Conservation (phyloP, 2,888 invertebrate species). For the Andricus quercusramuli region DNA sequence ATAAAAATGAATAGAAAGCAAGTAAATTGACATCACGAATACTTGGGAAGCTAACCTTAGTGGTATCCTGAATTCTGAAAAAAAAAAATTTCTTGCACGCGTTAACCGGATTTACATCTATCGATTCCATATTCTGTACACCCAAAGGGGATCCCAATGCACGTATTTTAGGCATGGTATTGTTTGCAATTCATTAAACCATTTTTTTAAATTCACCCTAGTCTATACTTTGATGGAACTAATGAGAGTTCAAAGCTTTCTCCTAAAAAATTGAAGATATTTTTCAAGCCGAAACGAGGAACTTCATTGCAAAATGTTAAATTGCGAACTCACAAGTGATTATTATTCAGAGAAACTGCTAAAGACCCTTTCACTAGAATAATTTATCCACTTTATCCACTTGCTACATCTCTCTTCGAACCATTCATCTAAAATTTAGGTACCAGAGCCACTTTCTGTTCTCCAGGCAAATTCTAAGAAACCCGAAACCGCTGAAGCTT, state of each 20-base stretch:
- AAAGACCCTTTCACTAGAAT: neutral
- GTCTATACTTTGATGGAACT: too few relatives aligned
- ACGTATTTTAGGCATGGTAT: too few relatives aligned
- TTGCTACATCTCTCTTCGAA: constrained; percentile 1
- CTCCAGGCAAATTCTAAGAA: neutral
- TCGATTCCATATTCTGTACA: too few relatives aligned
- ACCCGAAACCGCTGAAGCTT: neutral
- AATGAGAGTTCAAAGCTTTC: neutral
- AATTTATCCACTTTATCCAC: neutral
- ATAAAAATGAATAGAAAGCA: too few relatives aligned
- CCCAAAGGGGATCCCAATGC: too few relatives aligned
- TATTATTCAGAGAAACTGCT: neutral
- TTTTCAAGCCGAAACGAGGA: neutral
- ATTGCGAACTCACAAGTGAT: neutral
- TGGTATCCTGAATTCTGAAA: too few relatives aligned
- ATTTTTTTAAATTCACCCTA: too few relatives aligned
- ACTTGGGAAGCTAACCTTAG: too few relatives aligned
- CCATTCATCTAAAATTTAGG: neutral
- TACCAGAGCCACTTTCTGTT: neutral
- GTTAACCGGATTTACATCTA: too few relatives aligned
- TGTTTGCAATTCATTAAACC: too few relatives aligned
- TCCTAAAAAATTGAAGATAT: neutral
- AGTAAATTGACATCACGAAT: too few relatives aligned
- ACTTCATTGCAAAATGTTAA: neutral
- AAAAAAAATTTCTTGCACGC: too few relatives aligned